phyloP scores from a whole-genome alignment of 2,888 invertebrate species.

The Agrilus mali region DNA sequence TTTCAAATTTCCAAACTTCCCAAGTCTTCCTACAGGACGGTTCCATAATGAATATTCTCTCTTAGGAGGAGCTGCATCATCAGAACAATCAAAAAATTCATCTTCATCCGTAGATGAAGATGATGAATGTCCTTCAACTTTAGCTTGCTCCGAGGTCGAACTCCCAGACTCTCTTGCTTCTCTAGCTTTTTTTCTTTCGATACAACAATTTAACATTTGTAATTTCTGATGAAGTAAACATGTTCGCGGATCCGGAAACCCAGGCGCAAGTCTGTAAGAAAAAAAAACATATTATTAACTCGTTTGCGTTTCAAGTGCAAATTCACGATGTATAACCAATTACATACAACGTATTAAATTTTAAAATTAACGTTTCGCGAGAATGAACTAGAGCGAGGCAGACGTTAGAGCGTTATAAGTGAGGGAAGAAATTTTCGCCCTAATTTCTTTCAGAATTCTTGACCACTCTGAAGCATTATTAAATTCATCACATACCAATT shows the following conservation, averaged over 20 bases:
- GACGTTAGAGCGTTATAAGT: too few relatives aligned
- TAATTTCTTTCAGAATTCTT: too few relatives aligned
- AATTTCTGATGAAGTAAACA: constrained; percentile 92
- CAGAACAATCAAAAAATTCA: constrained; percentile 72
- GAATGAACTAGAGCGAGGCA: too few relatives aligned
- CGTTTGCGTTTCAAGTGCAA: too few relatives aligned
- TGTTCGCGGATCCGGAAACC: constrained; percentile 76
- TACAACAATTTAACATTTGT: constrained; percentile 74
- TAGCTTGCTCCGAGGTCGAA: constrained; percentile 1
- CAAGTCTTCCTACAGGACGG: constrained; percentile 51
- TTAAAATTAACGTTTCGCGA: too few relatives aligned
- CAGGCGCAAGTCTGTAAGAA: constrained; percentile 58
- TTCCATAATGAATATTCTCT: constrained; percentile 40
- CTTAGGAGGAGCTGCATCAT: constrained; percentile 29
- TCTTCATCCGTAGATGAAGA: constrained; percentile 39
- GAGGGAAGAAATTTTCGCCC: too few relatives aligned
- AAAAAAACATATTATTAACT: constrained; percentile 5
- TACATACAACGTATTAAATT: too few relatives aligned
- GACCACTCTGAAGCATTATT: too few relatives aligned
- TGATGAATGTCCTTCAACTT: constrained; percentile 10
- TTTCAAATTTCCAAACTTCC: constrained; percentile 52
- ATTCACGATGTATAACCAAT: too few relatives aligned
- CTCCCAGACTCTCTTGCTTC: constrained; percentile 31
- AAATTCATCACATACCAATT: too few relatives aligned
- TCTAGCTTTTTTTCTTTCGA: constrained; percentile 45